Percentiles rank a stretch among this genome's conserved stretches.
These are phyloP conservation scores for Perdix hodgsoniae DNA, from an alignment of 2,797 vertebrate species.

Conservation along the genomic window DNA sequence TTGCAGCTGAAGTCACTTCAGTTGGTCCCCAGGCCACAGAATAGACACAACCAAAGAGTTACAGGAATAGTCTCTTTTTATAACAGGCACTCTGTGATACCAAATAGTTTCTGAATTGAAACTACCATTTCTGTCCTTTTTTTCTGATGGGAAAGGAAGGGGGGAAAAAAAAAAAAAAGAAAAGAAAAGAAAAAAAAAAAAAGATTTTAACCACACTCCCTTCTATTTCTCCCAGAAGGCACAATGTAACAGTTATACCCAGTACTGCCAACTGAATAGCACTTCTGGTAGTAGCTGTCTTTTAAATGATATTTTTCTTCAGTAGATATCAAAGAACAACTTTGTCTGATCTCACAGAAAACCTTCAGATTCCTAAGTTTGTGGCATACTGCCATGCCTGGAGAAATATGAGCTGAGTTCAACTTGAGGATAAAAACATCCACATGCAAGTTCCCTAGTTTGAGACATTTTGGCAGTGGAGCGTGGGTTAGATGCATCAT, in stretches of 20 bases:
- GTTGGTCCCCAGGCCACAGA: background rate
- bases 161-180: too few species aligned
- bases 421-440: background rate
- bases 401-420: background rate
- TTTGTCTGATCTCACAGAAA: background rate
- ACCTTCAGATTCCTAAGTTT: background rate
- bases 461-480: background rate
- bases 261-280: background rate
- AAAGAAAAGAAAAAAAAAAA: too few species aligned
- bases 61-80: background rate
- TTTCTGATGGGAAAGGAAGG: background rate
- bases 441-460: background rate
- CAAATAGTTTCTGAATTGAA: background rate
- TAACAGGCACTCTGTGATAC: background rate
- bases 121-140: background rate
- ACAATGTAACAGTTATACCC: background rate
- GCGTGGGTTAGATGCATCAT: background rate
- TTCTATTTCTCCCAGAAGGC: background rate
- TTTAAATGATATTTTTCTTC: background rate
- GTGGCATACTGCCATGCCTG: background rate
- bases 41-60: background rate
- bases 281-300: background rate
- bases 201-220: background rate
- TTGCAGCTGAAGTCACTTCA: constrained; percentile 18
- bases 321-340: background rate